Evolutionary conservation across 2,113 vertebrate species (phyloP).

Genomic region (Formicarius rufipectus): DNA sequence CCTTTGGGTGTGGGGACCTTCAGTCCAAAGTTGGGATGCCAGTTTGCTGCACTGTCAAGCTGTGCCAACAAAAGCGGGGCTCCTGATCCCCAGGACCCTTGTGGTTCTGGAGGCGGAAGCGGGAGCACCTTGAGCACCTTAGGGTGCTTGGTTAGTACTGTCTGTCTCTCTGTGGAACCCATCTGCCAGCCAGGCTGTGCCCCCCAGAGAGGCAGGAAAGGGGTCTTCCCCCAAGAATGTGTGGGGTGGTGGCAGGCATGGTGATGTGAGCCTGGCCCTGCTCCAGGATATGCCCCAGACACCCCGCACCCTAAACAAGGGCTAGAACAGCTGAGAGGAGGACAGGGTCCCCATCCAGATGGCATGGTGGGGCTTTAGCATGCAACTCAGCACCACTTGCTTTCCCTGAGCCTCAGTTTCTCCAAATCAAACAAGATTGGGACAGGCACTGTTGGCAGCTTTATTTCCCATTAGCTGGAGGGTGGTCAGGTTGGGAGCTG

Average conservation of each 20-base stretch:
- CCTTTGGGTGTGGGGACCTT: fast-evolving
- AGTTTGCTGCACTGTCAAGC: neutral
- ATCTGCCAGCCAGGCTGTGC: neutral
- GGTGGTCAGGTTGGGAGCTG: fast-evolving
- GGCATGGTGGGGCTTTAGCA: neutral
- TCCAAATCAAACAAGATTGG: neutral
- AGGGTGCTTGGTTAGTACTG: neutral
- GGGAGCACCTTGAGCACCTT: neutral
- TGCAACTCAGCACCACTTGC: neutral
- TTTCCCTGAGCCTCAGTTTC: neutral
- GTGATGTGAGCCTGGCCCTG: neutral
- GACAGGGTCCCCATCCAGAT: neutral
- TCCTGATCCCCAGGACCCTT: neutral
- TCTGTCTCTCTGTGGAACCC: neutral
- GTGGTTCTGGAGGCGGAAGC: neutral
- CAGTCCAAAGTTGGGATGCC: neutral
- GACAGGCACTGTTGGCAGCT: neutral
- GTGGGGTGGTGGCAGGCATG: neutral
- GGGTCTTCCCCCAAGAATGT: neutral
- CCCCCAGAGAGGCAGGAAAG: neutral
- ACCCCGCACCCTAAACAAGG: too few species aligned
- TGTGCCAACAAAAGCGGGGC: neutral
- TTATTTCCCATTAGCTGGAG: neutral
- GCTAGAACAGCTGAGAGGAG: neutral
- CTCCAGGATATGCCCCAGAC: too few species aligned